Percentiles rank a stretch among this genome's conserved stretches.
phyloP scores from a whole-genome alignment of 2,797 vertebrate species.

The Aulostomus chinensis region DNA sequence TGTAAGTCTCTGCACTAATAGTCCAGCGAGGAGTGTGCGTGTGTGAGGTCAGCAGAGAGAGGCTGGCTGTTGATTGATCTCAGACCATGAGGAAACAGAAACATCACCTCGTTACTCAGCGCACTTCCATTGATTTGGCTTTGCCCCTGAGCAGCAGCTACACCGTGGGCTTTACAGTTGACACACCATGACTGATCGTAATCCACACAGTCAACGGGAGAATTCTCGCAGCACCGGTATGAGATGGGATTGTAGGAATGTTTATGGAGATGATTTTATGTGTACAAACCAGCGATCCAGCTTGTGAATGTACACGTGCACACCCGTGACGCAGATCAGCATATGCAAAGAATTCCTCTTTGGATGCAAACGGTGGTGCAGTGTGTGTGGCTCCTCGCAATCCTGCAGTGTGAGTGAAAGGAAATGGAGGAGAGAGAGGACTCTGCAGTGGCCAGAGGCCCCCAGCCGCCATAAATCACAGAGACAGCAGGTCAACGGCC shows the following conservation, averaged over 20 bases:
- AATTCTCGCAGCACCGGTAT: slow-evolving; percentile 32
- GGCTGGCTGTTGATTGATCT: slow-evolving; percentile 64
- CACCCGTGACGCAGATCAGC: slow-evolving; percentile 22
- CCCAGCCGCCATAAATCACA: slow-evolving; percentile 80
- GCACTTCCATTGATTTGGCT: slow-evolving; percentile 76
- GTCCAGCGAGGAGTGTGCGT: slow-evolving; percentile 22
- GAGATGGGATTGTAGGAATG: slow-evolving; percentile 38
- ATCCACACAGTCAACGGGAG: slow-evolving; percentile 49
- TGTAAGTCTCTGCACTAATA: slow-evolving; percentile 28
- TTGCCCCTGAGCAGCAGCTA: slow-evolving; percentile 49
- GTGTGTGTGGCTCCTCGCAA: slow-evolving; percentile 49
- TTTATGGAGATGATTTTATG: slow-evolving; percentile 58
- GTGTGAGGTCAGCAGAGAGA: slow-evolving; percentile 37
- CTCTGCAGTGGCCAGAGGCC: slow-evolving; percentile 71
- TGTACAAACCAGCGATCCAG: slow-evolving; percentile 2
- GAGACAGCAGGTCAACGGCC: slow-evolving; percentile 76
- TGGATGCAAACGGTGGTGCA: slow-evolving; percentile 38
- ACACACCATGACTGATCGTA: slow-evolving; percentile 68
- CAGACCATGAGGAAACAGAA: slow-evolving; percentile 61
- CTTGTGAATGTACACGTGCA: not conserved
- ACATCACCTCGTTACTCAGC: slow-evolving; percentile 75
- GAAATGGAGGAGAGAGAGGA: slow-evolving; percentile 57
- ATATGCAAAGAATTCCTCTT: slow-evolving; percentile 45
- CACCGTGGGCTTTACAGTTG: slow-evolving; percentile 55
- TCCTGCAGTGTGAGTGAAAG: slow-evolving; percentile 49